These are phyloP conservation scores for Agrotis clavis DNA, from an alignment of 2,888 invertebrate species.

Conservation along the genomic window DNA sequence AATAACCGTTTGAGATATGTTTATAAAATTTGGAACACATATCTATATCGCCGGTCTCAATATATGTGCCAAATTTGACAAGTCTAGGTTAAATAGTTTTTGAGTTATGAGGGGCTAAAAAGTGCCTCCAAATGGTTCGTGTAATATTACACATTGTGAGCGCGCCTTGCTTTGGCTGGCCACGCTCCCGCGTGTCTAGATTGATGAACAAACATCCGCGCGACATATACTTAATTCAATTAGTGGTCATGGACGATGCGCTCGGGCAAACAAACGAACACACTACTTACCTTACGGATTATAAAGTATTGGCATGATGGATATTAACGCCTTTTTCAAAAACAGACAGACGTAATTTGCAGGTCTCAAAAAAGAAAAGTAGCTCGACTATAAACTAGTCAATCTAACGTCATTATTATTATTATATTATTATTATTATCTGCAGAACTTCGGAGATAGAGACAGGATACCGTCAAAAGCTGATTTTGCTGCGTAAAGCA, in stretches of 20 bases:
- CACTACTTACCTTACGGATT: slow-evolving; percentile 13
- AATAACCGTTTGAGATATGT: too few species aligned
- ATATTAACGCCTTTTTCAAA: slow-evolving; percentile 13
- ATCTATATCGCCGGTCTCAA: too few species aligned
- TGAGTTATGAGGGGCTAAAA: too few species aligned
- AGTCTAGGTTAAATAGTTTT: too few species aligned
- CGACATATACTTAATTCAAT: slow-evolving; percentile 17
- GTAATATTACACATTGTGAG: too few species aligned
- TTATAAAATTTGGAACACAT: too few species aligned
- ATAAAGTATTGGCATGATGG: slow-evolving; percentile 2
- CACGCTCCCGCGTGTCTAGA: too few species aligned
- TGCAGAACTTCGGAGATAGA: neutral
- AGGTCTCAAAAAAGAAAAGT: neutral
- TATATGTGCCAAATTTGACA: too few species aligned
- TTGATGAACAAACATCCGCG: slow-evolving; percentile 25
- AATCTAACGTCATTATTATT: neutral
- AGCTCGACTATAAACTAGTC: neutral
- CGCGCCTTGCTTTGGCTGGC: too few species aligned
- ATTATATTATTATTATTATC: too few species aligned
- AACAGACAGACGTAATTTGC: neutral
- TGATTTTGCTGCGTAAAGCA: neutral
- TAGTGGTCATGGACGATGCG: slow-evolving; percentile 29
- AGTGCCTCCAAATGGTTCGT: too few species aligned
- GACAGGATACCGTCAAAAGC: neutral
- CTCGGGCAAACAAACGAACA: slow-evolving; percentile 32